Evolutionary conservation across 2,797 vertebrate species (phyloP), one percentile per base, ranked within the genome.

Genomic region (Acanthopagrus latus): DNA sequence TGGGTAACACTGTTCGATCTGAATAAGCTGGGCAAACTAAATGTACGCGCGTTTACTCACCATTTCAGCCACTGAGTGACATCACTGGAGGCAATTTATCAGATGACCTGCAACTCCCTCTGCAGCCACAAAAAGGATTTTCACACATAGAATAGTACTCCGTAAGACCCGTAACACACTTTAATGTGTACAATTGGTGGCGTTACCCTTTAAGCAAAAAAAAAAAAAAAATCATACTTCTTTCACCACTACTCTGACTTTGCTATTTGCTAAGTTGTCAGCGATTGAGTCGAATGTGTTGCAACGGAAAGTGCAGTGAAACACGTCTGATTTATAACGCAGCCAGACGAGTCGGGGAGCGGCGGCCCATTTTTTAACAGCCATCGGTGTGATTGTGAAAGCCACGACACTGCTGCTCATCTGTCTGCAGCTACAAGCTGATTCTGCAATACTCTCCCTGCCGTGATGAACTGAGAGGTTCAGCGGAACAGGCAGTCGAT

Each of bases 401-500:
- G 2, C 52, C 3, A 2, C 16, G 54, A 48, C 44, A 66, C 20
- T 5, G 4, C 21, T 66, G 20, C 48, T 76, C 71, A 72, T 10
- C 1, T 38, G 48, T 56, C 56, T 18, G 17, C 58, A 18, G 62
- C 76, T 20, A 10, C 16, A 1, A 67, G 81, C 87, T 84, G 85
- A 86, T 71, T 68, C 47, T 80, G 84, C 81, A 76, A 9, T 63
- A 51, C 13, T 55, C 43, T 44, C 12, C 50, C 66, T 25, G n/a
- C 27, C 27, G 12, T 70, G 56, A 71, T 71, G 41, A 80, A 78
- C 50, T 47, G 55, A 71, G 20, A 13, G 38, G 20, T 66, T 86
- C 81, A 80, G 78, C 82, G 74, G 20, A 74, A 75, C 51, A 58
- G 66, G 38, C 55, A 44, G 74, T 84, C 66, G 14, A 82, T 87